Conservation (phyloP, 2,888 invertebrate genomes). For the Stenodema calcarata region DNA sequence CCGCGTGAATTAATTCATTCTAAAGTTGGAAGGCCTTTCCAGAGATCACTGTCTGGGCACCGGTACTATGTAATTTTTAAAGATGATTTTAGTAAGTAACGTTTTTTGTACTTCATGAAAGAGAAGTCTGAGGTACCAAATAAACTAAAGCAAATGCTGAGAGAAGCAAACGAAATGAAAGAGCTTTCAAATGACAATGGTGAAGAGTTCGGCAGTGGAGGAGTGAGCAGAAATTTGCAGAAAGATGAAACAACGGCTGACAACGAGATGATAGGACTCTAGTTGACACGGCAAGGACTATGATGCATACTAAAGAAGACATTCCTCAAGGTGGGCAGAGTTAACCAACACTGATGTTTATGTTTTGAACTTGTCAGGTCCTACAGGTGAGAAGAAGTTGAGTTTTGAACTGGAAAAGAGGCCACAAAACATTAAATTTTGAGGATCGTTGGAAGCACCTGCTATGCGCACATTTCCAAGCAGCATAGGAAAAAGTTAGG, state of each 20-base stretch:
- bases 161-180: neutral
- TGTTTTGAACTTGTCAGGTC: no score
- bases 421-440: no score
- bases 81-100: conserved; percentile 4
- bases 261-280: no score
- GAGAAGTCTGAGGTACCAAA: conserved; percentile 11
- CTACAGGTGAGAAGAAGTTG: no score
- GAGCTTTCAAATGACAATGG: neutral
- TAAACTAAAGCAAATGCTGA: neutral
- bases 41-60: neutral
- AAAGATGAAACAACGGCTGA: neutral
- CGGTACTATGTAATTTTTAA: neutral
- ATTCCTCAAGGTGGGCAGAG: neutral
- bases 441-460: no score
- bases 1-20: neutral
- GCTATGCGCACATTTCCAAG: no score
- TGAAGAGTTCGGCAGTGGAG: neutral
- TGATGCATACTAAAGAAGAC: no score
- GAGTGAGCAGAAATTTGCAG: neutral
- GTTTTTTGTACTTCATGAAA: neutral
- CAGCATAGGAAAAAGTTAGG: no score
- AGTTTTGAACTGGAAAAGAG: no score
- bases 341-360: neutral
- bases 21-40: conserved; percentile 1
- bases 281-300: no score